Evolutionary conservation across 2,888 invertebrate species (phyloP).

Genomic region (Deladenus siricidicola): DNA sequence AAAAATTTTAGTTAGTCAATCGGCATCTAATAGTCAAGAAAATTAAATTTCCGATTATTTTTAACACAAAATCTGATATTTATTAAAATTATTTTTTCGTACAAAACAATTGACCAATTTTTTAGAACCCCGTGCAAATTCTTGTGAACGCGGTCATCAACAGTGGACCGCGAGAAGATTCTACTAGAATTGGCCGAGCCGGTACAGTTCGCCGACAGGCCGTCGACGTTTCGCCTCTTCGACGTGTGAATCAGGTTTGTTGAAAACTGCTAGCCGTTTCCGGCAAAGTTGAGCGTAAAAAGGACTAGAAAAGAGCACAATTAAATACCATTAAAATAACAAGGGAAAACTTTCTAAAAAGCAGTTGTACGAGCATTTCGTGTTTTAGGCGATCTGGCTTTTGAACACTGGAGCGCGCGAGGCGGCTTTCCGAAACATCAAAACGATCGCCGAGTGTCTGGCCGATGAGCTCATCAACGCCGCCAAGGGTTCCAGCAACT

Average conservation of each 20-base stretch:
- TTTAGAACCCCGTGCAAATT: constrained; percentile 65
- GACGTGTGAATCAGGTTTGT: constrained; percentile 80
- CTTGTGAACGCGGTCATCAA: constrained; percentile 96
- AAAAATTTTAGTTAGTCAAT: background rate
- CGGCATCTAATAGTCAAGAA: background rate
- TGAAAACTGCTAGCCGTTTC: no score
- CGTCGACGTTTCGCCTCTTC: constrained; percentile 93
- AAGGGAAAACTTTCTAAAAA: background rate
- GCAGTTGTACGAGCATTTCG: background rate
- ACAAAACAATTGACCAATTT: background rate
- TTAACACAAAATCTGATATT: no score
- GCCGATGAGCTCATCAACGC: constrained; percentile 99
- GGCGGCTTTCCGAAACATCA: constrained; percentile 98
- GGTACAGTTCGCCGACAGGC: constrained; percentile 99
- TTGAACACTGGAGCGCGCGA: constrained; percentile 97
- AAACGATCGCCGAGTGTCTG: constrained; percentile 97
- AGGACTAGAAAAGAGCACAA: background rate
- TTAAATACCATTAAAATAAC: no score
- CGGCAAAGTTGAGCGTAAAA: background rate
- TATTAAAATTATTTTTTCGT: no score
- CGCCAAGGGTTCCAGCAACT: constrained; percentile 98
- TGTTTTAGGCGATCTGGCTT: constrained; percentile 79
- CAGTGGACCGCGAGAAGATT: constrained; percentile 97
- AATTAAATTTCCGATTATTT: background rate
- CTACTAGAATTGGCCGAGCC: constrained; percentile 97